Percentiles rank a stretch among this genome's conserved stretches.
These are phyloP conservation scores for Cecropterus lyciades DNA, from an alignment of 1,140 invertebrate genomes.

Conservation along the genomic window DNA sequence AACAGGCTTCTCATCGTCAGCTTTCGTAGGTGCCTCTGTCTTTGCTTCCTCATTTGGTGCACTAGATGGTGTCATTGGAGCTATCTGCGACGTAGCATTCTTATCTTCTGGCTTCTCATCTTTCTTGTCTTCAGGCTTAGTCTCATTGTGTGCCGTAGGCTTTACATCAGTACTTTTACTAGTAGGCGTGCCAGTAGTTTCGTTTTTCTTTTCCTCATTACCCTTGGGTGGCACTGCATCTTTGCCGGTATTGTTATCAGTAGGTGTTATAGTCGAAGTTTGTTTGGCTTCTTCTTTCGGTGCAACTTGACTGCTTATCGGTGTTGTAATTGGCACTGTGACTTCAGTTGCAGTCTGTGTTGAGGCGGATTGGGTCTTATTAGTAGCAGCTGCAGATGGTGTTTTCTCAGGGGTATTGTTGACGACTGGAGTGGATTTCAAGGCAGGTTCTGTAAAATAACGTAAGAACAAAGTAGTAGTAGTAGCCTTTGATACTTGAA, in stretches of 20 bases:
- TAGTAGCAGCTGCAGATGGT: background rate
- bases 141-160: constrained; percentile 21
- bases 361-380: constrained; percentile 23
- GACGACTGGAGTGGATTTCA: background rate
- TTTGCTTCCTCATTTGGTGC: constrained; percentile 40
- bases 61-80: constrained; percentile 25
- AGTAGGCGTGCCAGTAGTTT: constrained; percentile 3
- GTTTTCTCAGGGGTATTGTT: background rate
- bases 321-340: constrained; percentile 17
- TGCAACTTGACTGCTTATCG: constrained; percentile 1
- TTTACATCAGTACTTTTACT: constrained; percentile 26
- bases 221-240: constrained; percentile 11
- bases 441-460: background rate
- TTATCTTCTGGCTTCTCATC: constrained; percentile 25
- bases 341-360: constrained; percentile 16
- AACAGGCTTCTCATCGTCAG: constrained; percentile 45
- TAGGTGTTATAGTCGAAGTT: background rate
- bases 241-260: background rate
- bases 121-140: constrained; percentile 39
- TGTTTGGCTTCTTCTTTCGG: constrained; percentile 21
- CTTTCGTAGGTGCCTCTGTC: constrained; percentile 39
- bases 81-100: background rate
- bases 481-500: too few species aligned
- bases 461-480: background rate
- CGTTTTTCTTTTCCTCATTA: constrained; percentile 27